A percentile compares a stretch with the other conserved stretches of the same genome.
Conservation (phyloP, 2,113 vertebrate species). For the Acanthisitta chloris region DNA sequence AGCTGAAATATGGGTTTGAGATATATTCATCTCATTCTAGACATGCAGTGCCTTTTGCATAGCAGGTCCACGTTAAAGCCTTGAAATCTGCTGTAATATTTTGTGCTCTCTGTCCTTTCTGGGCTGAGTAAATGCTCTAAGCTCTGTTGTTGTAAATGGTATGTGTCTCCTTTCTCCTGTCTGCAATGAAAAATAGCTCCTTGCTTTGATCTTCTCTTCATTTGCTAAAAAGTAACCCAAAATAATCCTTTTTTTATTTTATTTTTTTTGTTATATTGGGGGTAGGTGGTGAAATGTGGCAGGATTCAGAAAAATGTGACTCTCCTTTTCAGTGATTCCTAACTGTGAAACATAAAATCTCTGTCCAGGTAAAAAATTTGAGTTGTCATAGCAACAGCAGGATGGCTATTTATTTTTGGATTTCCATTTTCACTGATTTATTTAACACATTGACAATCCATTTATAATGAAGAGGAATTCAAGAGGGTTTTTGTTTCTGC, state of each 20-base stretch:
- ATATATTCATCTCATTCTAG: neutral
- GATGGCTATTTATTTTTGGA: slow-evolving; percentile 63
- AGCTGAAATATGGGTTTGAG: neutral
- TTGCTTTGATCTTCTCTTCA: slow-evolving; percentile 18
- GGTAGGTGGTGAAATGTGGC: slow-evolving; percentile 24
- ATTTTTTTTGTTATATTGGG: neutral
- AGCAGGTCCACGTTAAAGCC: neutral
- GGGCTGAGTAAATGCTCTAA: neutral
- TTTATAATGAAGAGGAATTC: slow-evolving; percentile 61
- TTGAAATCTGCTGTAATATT: neutral
- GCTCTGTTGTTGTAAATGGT: neutral
- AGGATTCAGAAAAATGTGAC: neutral
- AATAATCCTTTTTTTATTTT: neutral
- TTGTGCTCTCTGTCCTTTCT: neutral
- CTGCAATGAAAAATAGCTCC: slow-evolving; percentile 34
- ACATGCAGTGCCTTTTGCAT: neutral
- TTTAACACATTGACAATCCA: slow-evolving; percentile 69
- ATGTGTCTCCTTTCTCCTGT: neutral
- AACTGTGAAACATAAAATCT: slow-evolving; percentile 67
- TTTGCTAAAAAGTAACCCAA: slow-evolving; percentile 35
- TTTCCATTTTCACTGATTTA: slow-evolving; percentile 67
- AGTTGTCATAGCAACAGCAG: slow-evolving; percentile 68
- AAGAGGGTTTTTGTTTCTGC: slow-evolving; percentile 36
- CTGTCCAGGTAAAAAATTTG: slow-evolving; percentile 70
- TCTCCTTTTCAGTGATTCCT: neutral